phyloP scores from a whole-genome alignment of 2,888 invertebrate species.

The Troglohyphantes excavatus region DNA sequence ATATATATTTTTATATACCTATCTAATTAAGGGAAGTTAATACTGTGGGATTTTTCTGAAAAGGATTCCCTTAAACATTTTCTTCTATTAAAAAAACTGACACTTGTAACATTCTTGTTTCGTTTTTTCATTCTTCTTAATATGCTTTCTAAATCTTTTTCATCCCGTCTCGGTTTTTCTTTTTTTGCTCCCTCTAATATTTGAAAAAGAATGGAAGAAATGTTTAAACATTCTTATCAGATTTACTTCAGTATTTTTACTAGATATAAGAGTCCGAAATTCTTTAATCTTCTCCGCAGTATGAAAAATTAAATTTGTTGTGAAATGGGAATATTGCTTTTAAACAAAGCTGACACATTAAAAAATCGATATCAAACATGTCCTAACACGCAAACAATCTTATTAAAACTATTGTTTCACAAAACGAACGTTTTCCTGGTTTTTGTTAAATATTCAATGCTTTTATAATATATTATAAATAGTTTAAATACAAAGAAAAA shows the following conservation, averaged over 20 bases:
- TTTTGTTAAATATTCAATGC: too few species aligned
- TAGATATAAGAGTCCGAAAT: too few species aligned
- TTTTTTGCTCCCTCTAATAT: neutral
- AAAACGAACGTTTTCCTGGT: too few species aligned
- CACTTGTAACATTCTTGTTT: neutral
- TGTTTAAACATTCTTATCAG: neutral
- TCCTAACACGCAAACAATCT: too few species aligned
- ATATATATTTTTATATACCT: neutral
- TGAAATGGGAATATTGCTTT: too few species aligned
- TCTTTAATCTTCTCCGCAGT: too few species aligned
- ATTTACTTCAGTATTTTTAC: neutral
- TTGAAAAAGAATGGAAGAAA: neutral
- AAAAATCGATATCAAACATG: too few species aligned
- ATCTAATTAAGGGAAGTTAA: slow-evolving; percentile 1
- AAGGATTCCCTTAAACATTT: neutral
- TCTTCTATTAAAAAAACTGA: neutral
- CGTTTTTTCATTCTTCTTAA: neutral
- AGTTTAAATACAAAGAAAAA: too few species aligned
- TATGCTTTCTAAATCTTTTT: neutral
- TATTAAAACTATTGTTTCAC: too few species aligned
- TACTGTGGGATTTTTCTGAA: neutral
- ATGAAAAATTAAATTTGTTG: too few species aligned
- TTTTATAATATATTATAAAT: too few species aligned
- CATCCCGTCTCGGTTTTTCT: neutral
- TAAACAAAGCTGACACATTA: too few species aligned